Percentiles rank a stretch among this genome's conserved stretches.
phyloP scores from a whole-genome alignment of 53 echinoderm and acorn worm species.

The Echinarachnius parma region DNA sequence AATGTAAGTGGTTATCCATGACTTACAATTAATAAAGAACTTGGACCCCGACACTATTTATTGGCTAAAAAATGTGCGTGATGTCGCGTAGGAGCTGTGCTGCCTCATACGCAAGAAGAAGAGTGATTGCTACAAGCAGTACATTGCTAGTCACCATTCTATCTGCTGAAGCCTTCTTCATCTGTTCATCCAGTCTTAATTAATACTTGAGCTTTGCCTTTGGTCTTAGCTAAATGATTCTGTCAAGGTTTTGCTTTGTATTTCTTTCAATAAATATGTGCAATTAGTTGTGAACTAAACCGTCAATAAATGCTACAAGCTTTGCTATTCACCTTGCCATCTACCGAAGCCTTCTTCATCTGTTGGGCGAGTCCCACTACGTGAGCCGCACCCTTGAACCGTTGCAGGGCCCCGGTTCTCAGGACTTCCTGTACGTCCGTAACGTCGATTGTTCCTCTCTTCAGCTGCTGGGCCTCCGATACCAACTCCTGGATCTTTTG shows the following conservation, averaged over 20 bases:
- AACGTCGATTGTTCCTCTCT: constrained; percentile 24
- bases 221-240: too few species aligned
- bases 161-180: constrained; percentile 41
- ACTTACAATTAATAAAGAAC: too few species aligned
- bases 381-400: constrained; percentile 69
- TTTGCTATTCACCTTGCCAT: constrained; percentile 66
- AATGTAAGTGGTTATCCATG: too few species aligned
- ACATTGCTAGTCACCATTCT: constrained; percentile 73
- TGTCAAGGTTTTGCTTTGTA: too few species aligned
- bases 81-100: too few species aligned
- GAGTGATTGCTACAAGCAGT: too few species aligned
- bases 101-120: too few species aligned
- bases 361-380: constrained; percentile 54
- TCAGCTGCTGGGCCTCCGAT: constrained; percentile 31
- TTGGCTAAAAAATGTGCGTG: too few species aligned
- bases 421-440: constrained; percentile 54
- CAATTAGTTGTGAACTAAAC: too few species aligned
- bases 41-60: too few species aligned
- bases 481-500: constrained; percentile 58
- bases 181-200: constrained; percentile 46
- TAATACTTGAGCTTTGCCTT: constrained; percentile 63
- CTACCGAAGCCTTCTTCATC: constrained; percentile 40
- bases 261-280: too few species aligned
- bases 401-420: constrained; percentile 37
- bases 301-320: constrained; percentile 62